Base-by-base conservation (phyloP, 2,797 vertebrate species). In the Parotocinclus haroldoi region DNA sequence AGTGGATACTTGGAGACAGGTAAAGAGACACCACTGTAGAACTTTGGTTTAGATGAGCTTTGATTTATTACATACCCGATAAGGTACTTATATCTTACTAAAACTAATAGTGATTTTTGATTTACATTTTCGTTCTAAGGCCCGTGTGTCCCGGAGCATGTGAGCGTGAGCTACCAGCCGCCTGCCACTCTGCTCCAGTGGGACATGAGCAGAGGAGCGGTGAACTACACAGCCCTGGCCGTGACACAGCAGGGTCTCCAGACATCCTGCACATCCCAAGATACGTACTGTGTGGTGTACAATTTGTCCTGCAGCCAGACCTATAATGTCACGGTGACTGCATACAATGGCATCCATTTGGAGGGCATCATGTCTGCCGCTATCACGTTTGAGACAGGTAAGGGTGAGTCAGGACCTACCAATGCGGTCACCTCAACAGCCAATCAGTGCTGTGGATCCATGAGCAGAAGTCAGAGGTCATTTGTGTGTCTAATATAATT, bases 271-370 rank as follows among this genome's bases (percentile, higher is more conserved):
- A 40, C 1, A 10, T 83, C 84, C 57, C 80, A 0, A 0, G 86
- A 87, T 69, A 87, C 83, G 10, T 78, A 69, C 58, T 92, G 91
- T 51, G 36, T 58, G 27, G 8, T 92, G 45, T 64, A 80, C 36
- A 53, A 69, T 46, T 53, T 93, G 77, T 1, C 6, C 0, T 93
- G 91, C 58, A 78, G 89, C 58, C 82, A 89, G 69, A 66, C 18
- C 7, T 93, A 92, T 78, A 81, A 50, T 45, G 36, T 91, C 63
- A 84, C 51, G 0, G 73, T 92, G 56, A 80, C 83, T 0, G 86
- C 90, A 3, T 66, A 77, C 76, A 91, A 81, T 55, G 9, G 52
- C 0, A 71, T 79, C 58, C 92, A 90, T 71, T 50, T 67, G 27
- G 53, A 45, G 3, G 10, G 68, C 46, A 78, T 81, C 60, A 37